A percentile compares a stretch with the other conserved stretches of the same genome.
These are phyloP conservation scores for Odontophorus gujanensis DNA, from an alignment of 2,113 vertebrate genomes.

Conservation along the genomic window DNA sequence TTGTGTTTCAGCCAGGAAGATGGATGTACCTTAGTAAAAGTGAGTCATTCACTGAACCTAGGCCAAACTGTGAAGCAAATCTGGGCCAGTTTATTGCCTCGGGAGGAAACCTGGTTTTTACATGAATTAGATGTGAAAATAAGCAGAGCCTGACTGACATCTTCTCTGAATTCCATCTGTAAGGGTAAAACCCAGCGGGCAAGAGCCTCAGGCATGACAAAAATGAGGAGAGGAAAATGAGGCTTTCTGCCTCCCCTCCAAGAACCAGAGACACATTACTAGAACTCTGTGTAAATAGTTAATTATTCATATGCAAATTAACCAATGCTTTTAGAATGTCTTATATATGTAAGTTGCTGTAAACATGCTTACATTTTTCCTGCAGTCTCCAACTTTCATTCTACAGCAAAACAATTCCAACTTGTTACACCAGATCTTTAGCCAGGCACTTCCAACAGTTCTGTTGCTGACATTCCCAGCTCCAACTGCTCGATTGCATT, in stretches of 20 bases:
- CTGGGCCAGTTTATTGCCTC: constrained; percentile 62
- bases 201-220: constrained; percentile 60
- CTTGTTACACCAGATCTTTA: constrained; percentile 39
- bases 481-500: neutral
- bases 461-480: neutral
- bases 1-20: constrained; percentile 46
- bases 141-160: constrained; percentile 74
- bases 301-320: constrained; percentile 61
- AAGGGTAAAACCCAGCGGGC: constrained; percentile 42
- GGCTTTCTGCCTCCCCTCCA: constrained; percentile 38
- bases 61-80: constrained; percentile 65
- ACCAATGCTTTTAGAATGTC: constrained; percentile 10
- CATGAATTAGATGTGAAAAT: constrained; percentile 70
- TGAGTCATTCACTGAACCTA: constrained; percentile 65
- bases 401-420: constrained; percentile 37
- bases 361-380: constrained; percentile 47
- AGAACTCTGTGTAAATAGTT: constrained; percentile 20
- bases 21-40: constrained; percentile 59
- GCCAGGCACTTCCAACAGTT: neutral
- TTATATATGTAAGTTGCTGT: constrained; percentile 46
- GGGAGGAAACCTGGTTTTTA: constrained; percentile 63
- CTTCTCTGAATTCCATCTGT: constrained; percentile 46
- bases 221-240: constrained; percentile 53
- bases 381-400: constrained; percentile 40
- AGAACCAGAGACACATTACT: constrained; percentile 6